phyloP scores from a whole-genome alignment of 2,888 invertebrate species.

The Torymus texanus region DNA sequence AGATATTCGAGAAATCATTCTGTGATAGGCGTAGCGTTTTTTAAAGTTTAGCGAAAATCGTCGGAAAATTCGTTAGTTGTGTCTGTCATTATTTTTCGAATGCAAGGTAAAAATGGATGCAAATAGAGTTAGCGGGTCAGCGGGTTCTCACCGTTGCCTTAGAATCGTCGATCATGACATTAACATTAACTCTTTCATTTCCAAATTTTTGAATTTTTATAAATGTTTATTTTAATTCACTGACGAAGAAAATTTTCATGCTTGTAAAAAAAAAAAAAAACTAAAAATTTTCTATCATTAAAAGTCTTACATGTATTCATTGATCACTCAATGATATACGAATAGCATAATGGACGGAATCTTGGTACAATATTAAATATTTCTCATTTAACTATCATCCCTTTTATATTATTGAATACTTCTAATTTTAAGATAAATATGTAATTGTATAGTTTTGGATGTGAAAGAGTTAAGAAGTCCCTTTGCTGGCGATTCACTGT shows the following conservation, averaged over 20 bases:
- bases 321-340: too few relatives aligned
- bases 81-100: slow-evolving; percentile 38
- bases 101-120: slow-evolving; percentile 9
- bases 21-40: slow-evolving; percentile 56
- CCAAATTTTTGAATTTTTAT: not conserved
- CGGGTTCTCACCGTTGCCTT: slow-evolving; percentile 55
- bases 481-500: slow-evolving; percentile 23
- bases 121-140: slow-evolving; percentile 46
- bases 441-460: not conserved
- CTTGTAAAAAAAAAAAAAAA: too few relatives aligned
- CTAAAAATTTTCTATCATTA: too few relatives aligned
- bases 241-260: too few relatives aligned
- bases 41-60: slow-evolving; percentile 44
- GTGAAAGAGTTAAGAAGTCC: slow-evolving; percentile 26
- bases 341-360: too few relatives aligned
- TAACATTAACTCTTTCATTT: slow-evolving; percentile 37
- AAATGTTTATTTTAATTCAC: too few relatives aligned
- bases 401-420: not conserved
- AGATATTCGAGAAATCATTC: slow-evolving; percentile 51
- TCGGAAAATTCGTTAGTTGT: slow-evolving; percentile 46
- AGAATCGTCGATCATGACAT: slow-evolving; percentile 42
- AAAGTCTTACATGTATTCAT: too few relatives aligned
- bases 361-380: too few relatives aligned
- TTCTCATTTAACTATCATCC: too few relatives aligned
- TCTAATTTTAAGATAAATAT: too few relatives aligned